Evolutionary conservation across 2,113 vertebrate genomes (phyloP).

Genomic region (Phyllostomus hastatus): DNA sequence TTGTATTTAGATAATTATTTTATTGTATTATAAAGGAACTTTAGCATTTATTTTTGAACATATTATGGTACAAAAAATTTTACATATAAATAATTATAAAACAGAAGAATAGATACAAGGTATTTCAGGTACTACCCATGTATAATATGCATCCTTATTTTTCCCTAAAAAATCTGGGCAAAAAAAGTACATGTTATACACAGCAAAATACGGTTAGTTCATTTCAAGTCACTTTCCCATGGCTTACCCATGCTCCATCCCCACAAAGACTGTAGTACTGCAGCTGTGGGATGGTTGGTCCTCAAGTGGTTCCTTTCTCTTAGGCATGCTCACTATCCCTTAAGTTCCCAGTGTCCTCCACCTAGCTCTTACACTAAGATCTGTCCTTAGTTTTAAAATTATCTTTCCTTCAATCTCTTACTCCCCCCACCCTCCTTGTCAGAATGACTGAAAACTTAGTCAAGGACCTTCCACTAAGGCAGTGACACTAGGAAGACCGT

Average conservation of each 20-base stretch:
- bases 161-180: too few species aligned
- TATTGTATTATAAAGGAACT: too few species aligned
- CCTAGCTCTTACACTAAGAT: not conserved
- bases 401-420: not conserved
- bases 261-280: not conserved
- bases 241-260: not conserved
- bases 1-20: too few species aligned
- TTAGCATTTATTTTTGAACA: too few species aligned
- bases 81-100: too few species aligned
- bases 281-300: not conserved
- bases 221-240: constrained; percentile 25
- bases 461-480: not conserved
- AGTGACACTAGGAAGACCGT: not conserved
- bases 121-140: too few species aligned
- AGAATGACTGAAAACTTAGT: not conserved
- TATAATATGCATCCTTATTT: too few species aligned
- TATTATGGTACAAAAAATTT: too few species aligned
- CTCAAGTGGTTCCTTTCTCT: not conserved
- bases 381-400: not conserved
- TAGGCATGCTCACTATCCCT: not conserved
- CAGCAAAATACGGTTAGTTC: not conserved
- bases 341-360: not conserved
- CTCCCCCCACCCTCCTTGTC: not conserved
- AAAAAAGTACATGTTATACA: too few species aligned
- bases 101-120: too few species aligned